Percentiles rank a stretch among this genome's conserved stretches.
Conservation (phyloP, 2,113 vertebrate genomes). For the Nansenia antarctica region DNA sequence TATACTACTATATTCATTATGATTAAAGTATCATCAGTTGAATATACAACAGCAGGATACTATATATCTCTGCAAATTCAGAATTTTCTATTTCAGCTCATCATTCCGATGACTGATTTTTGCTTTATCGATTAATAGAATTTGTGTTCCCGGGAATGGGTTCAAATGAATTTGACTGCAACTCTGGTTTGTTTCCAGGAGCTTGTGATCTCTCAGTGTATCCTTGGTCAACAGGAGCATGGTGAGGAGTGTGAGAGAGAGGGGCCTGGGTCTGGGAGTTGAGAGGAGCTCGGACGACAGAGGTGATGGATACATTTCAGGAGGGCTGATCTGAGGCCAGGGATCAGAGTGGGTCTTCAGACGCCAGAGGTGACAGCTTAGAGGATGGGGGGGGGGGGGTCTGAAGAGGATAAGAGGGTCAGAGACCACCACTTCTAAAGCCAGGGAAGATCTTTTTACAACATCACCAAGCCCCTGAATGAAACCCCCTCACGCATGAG, state of each 20-base stretch:
- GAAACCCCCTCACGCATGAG: slow-evolving; percentile 61
- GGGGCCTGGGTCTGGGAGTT: slow-evolving; percentile 4
- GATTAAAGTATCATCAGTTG: no score
- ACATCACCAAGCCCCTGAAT: slow-evolving; percentile 43
- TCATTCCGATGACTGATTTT: no score
- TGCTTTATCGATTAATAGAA: no score
- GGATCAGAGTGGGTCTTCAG: slow-evolving; percentile 34
- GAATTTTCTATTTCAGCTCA: no score
- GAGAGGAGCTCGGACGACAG: slow-evolving; percentile 22
- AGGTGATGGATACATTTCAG: slow-evolving; percentile 39
- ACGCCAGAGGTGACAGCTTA: slow-evolving; percentile 61
- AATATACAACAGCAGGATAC: no score
- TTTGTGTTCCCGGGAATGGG: no score
- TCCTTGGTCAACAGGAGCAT: slow-evolving; percentile 6
- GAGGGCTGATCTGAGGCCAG: background rate
- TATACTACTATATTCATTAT: no score
- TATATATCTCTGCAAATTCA: no score
- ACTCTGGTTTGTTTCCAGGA: background rate
- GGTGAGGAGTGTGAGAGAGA: slow-evolving; percentile 15
- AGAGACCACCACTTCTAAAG: slow-evolving; percentile 61
- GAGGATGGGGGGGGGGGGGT: no score
- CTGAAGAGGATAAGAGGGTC: slow-evolving; percentile 54
- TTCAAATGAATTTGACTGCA: background rate
- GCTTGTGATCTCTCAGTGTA: background rate
- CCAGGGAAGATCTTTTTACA: slow-evolving; percentile 63